A percentile compares a stretch with the other conserved stretches of the same genome.
Conservation (phyloP, 2,888 invertebrate genomes). For the Lasius fuliginosus region DNA sequence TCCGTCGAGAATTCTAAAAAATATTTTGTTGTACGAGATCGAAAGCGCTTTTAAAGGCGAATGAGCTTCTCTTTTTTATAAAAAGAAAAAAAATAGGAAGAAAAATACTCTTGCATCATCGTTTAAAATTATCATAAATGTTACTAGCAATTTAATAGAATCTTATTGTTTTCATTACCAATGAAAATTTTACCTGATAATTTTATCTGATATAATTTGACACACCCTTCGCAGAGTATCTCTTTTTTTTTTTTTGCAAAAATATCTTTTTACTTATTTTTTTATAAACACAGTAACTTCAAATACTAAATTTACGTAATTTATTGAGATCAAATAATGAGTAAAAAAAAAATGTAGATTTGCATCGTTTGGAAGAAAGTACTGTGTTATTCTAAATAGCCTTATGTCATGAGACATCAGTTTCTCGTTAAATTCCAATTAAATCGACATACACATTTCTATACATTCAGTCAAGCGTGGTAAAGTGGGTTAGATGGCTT, state of each 20-base stretch:
- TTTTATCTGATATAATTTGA: neutral
- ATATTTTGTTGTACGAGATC: neutral
- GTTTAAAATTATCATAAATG: neutral
- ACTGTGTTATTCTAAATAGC: constrained; percentile 1
- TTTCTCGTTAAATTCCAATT: constrained; percentile 44
- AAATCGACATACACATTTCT: neutral
- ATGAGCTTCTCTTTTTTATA: neutral
- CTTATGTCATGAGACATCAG: constrained; percentile 12
- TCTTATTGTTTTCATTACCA: neutral
- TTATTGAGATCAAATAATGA: neutral
- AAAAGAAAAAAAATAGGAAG: neutral
- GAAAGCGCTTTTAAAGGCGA: neutral
- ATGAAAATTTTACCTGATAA: neutral
- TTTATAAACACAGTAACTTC: neutral
- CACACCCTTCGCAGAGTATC: neutral
- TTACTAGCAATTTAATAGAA: neutral
- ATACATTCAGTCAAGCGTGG: constrained; percentile 19
- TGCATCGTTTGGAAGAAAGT: neutral
- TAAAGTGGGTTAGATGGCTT: constrained; percentile 50
- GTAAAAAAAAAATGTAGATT: neutral
- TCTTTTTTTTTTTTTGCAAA: neutral
- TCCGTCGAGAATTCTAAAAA: neutral
- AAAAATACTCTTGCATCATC: neutral
- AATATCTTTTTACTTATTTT: neutral
- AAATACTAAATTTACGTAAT: neutral